Evolutionary conservation across 2,113 vertebrate species (phyloP).

Genomic region (Oryzias curvinotus): DNA sequence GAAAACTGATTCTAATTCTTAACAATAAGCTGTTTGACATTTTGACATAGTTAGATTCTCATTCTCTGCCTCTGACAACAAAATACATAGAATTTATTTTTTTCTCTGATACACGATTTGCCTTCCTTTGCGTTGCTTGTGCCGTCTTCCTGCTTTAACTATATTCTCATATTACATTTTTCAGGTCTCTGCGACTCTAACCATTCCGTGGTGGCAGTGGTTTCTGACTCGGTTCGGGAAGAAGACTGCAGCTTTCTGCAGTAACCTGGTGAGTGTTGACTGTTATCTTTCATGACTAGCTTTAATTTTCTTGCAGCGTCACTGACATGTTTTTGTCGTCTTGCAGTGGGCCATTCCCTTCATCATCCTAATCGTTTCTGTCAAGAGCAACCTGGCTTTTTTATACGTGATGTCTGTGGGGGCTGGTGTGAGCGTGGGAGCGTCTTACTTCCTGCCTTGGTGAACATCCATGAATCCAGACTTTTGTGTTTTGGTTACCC

Average conservation of each 20-base stretch:
- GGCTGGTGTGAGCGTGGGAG: slow-evolving; percentile 87
- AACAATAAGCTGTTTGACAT: too few relatives aligned
- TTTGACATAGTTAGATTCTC: too few relatives aligned
- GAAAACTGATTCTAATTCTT: too few relatives aligned
- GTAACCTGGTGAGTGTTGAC: slow-evolving; percentile 67
- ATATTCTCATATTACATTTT: background rate
- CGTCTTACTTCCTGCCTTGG: slow-evolving; percentile 92
- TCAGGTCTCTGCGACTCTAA: slow-evolving; percentile 88
- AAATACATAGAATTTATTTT: too few relatives aligned
- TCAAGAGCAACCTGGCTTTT: slow-evolving; percentile 80
- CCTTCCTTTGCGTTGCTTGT: too few relatives aligned
- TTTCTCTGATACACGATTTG: too few relatives aligned
- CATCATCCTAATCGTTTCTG: slow-evolving; percentile 81
- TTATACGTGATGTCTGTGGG: slow-evolving; percentile 85
- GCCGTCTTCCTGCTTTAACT: too few relatives aligned
- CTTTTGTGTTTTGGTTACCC: background rate
- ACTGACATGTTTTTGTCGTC: slow-evolving; percentile 5
- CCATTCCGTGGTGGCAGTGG: slow-evolving; percentile 94
- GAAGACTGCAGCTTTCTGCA: slow-evolving; percentile 88
- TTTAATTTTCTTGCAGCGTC: background rate
- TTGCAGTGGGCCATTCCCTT: slow-evolving; percentile 89
- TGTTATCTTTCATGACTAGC: background rate
- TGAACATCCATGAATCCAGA: slow-evolving; percentile 58
- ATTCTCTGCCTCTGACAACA: too few relatives aligned
- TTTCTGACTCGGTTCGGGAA: slow-evolving; percentile 92